A percentile compares a stretch with the other conserved stretches of the same genome.
Conservation (phyloP, 2,113 vertebrate species). For the Motacilla alba region DNA sequence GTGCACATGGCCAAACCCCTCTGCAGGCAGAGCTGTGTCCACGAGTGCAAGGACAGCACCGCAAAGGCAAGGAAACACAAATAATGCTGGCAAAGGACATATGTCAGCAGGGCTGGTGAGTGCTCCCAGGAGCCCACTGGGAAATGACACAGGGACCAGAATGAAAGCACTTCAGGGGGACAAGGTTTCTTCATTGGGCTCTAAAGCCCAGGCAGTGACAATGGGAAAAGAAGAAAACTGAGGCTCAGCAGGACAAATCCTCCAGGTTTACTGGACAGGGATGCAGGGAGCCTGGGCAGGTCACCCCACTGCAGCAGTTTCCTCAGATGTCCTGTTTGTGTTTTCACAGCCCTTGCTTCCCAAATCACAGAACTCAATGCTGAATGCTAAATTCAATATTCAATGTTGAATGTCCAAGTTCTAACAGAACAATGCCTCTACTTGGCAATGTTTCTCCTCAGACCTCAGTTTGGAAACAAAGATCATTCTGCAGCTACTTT, state of each 20-base stretch:
- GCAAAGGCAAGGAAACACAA: accelerated
- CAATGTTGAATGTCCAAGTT: accelerated
- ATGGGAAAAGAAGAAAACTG: neutral
- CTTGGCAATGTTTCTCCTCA: neutral
- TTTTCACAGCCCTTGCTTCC: neutral
- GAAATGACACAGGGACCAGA: neutral
- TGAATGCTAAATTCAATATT: neutral
- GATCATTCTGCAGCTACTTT: neutral
- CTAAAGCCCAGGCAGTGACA: accelerated
- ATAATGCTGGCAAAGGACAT: accelerated
- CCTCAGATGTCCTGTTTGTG: accelerated
- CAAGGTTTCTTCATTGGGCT: neutral
- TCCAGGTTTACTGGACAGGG: neutral
- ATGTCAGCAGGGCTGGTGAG: accelerated
- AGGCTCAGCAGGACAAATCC: neutral
- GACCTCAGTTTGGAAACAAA: neutral
- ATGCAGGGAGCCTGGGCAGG: neutral
- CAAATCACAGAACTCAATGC: accelerated
- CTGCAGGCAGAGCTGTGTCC: accelerated
- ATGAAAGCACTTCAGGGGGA: neutral
- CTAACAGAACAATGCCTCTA: neutral
- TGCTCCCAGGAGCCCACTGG: accelerated
- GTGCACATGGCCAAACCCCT: neutral
- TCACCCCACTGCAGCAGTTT: neutral
- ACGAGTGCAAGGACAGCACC: accelerated